These are phyloP conservation scores for Ethmia dodecea DNA, from an alignment of 2,888 invertebrate genomes.

Conservation along the genomic window DNA sequence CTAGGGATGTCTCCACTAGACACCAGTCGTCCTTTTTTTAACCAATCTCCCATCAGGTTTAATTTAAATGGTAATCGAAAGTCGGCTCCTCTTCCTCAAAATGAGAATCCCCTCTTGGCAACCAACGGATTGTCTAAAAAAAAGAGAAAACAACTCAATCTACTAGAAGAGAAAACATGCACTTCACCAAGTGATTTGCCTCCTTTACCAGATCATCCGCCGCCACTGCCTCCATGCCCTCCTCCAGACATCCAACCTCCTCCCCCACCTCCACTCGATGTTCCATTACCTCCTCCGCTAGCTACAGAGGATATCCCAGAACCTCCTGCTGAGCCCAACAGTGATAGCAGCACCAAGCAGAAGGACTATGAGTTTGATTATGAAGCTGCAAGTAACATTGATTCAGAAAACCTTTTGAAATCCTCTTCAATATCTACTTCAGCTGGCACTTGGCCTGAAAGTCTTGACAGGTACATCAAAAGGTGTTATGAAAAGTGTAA, in stretches of 20 bases:
- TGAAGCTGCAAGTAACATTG: slow-evolving; percentile 42
- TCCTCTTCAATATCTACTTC: slow-evolving; percentile 50
- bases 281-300: slow-evolving; percentile 64
- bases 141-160: slow-evolving; percentile 84
- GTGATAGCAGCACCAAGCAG: slow-evolving; percentile 21
- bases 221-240: slow-evolving; percentile 71
- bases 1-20: slow-evolving; percentile 67
- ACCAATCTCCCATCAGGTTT: slow-evolving; percentile 66
- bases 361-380: slow-evolving; percentile 22
- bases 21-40: slow-evolving; percentile 59
- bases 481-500: slow-evolving; percentile 95
- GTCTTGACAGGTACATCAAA: slow-evolving; percentile 91
- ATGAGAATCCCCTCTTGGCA: slow-evolving; percentile 58
- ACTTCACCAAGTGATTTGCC: slow-evolving; percentile 47
- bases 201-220: slow-evolving; percentile 77
- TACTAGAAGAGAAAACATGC: slow-evolving; percentile 67
- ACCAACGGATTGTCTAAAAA: slow-evolving; percentile 81
- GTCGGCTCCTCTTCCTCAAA: slow-evolving; percentile 51
- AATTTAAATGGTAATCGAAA: slow-evolving; percentile 62
- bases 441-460: slow-evolving; percentile 86
- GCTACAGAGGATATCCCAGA: slow-evolving; percentile 60
- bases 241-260: slow-evolving; percentile 62
- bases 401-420: slow-evolving; percentile 44
- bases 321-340: slow-evolving; percentile 48
- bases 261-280: slow-evolving; percentile 46